Conservation (phyloP, 2,113 vertebrate species). For the Paramormyrops kingsleyae region DNA sequence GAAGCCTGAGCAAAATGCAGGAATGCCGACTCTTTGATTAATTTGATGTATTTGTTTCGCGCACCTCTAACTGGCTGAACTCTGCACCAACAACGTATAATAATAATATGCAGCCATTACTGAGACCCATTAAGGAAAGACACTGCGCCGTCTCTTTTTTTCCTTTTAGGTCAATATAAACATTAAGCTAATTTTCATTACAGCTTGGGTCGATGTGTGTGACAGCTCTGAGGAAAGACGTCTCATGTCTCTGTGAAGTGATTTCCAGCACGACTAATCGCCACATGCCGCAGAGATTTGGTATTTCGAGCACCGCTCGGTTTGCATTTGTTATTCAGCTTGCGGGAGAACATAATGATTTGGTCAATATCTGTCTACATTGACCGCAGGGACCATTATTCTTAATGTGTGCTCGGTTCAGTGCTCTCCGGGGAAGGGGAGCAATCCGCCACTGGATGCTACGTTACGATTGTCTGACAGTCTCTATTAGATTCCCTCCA, state of each 20-base stretch:
- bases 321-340: slow-evolving; percentile 20
- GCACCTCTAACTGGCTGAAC: not conserved
- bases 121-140: not conserved
- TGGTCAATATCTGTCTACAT: slow-evolving; percentile 25
- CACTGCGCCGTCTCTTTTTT: not conserved
- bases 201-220: not conserved
- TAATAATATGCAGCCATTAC: not conserved
- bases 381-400: slow-evolving; percentile 30
- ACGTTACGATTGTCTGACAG: slow-evolving; percentile 34
- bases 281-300: slow-evolving; percentile 1
- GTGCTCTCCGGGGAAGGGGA: slow-evolving; percentile 23
- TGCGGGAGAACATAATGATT: slow-evolving; percentile 26
- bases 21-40: not conserved
- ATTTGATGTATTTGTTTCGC: not conserved
- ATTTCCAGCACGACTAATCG: not conserved
- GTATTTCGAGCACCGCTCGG: slow-evolving; percentile 23
- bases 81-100: not conserved
- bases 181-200: not conserved
- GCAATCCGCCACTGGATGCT: slow-evolving; percentile 14
- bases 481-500: slow-evolving; percentile 29
- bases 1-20: not conserved
- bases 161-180: not conserved
- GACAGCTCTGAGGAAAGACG: not conserved
- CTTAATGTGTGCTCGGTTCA: slow-evolving; percentile 28
- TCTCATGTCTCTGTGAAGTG: not conserved